A percentile compares a stretch with the other conserved stretches of the same genome.
Evolutionary conservation across 2,113 vertebrate genomes (phyloP).

Genomic region (Thomomys bottae): DNA sequence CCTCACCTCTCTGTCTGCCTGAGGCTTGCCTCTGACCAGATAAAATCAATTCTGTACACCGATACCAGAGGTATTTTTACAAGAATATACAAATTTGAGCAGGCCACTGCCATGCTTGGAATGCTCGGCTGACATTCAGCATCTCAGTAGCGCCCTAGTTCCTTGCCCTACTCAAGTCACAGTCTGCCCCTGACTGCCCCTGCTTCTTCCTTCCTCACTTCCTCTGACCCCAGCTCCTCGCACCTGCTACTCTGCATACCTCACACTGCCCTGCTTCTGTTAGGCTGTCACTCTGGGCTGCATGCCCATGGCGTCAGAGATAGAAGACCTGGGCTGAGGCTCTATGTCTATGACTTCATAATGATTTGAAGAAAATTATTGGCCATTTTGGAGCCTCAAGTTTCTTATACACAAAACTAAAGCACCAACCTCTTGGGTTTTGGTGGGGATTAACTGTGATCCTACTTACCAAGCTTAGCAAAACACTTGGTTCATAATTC

Average conservation of each 20-base stretch:
- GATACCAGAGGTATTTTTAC: constrained; percentile 45
- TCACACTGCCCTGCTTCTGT: background rate
- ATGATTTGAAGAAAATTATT: background rate
- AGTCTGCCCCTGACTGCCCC: background rate
- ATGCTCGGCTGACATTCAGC: constrained; percentile 5
- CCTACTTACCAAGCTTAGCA: constrained; percentile 20
- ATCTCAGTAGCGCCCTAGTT: background rate
- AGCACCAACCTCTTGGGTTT: background rate
- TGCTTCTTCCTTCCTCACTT: background rate
- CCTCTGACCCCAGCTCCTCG: background rate
- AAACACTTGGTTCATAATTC: background rate
- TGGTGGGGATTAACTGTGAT: constrained; percentile 25
- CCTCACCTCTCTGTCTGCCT: constrained; percentile 23
- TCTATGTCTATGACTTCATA: background rate
- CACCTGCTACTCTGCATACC: accelerated
- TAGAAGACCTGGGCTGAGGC: background rate
- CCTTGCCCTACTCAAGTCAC: background rate
- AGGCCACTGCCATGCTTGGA: constrained; percentile 18
- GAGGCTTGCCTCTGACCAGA: constrained; percentile 10
- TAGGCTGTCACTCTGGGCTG: background rate
- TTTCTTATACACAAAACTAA: constrained; percentile 3
- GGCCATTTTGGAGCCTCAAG: background rate
- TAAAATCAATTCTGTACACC: constrained; percentile 57
- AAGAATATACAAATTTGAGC: constrained; percentile 38
- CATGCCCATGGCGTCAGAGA: too few species aligned